Evolutionary conservation across 2,888 invertebrate genomes (phyloP).

Genomic region (Callyntrura guangdongensis): DNA sequence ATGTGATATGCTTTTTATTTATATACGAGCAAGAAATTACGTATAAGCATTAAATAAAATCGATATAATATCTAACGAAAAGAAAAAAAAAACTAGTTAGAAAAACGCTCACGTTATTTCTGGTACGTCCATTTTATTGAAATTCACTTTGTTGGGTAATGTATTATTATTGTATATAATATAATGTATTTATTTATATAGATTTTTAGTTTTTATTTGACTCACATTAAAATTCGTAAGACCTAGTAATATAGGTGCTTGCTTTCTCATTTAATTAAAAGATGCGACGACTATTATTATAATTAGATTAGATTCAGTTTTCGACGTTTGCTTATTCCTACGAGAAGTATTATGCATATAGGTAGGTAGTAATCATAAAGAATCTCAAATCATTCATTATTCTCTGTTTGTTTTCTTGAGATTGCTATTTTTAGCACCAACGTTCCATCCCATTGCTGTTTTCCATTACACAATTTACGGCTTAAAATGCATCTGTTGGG

Average conservation of each 20-base stretch:
- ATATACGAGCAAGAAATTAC: slow-evolving; percentile 43
- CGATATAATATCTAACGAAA: not conserved
- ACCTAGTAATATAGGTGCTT: too few relatives aligned
- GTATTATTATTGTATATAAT: not conserved
- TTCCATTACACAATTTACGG: not conserved
- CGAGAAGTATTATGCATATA: too few relatives aligned
- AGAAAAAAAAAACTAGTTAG: too few relatives aligned
- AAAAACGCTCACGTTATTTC: not conserved
- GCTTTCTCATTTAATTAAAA: slow-evolving; percentile 4
- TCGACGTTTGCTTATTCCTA: not conserved
- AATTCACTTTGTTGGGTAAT: not conserved
- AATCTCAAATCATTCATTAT: slow-evolving; percentile 16
- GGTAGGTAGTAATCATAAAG: slow-evolving; percentile 4
- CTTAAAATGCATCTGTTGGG: not conserved
- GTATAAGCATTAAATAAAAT: slow-evolving; percentile 16
- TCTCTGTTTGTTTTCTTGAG: not conserved
- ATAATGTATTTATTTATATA: too few relatives aligned
- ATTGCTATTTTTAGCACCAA: slow-evolving; percentile 32
- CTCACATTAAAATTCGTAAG: slow-evolving; percentile 36
- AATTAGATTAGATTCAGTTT: not conserved
- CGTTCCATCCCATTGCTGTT: not conserved
- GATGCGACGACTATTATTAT: not conserved
- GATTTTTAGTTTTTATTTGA: not conserved
- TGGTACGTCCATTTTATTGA: not conserved
- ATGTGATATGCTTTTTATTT: slow-evolving; percentile 25